A percentile compares a stretch with the other conserved stretches of the same genome.
Evolutionary conservation across 92 coral and sea anemone genomes (phyloP).

Genomic region (Heteractis magnifica): DNA sequence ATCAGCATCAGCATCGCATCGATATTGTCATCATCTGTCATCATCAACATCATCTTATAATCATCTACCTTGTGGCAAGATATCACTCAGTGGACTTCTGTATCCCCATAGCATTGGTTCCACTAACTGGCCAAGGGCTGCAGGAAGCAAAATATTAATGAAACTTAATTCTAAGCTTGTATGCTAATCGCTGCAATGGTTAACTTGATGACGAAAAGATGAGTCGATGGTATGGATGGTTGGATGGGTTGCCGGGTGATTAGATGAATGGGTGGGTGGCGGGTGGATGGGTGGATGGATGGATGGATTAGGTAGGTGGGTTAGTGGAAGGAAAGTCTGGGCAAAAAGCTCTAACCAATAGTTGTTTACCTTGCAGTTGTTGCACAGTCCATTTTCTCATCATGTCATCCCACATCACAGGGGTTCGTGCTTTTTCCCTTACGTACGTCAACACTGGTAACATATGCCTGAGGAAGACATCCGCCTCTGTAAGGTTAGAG

Average conservation of each 20-base stretch:
- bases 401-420: slow-evolving; percentile 99
- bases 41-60: not conserved
- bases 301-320: no score
- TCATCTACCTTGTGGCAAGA: slow-evolving; percentile 59
- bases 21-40: not conserved
- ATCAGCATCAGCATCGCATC: no score
- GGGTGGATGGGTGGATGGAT: no score
- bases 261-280: not conserved
- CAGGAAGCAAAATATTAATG: not conserved
- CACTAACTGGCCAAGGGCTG: slow-evolving; percentile 52
- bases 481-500: slow-evolving; percentile 50
- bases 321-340: no score
- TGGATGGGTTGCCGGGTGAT: not conserved
- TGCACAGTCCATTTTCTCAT: slow-evolving; percentile 82
- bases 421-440: slow-evolving; percentile 38
- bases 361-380: slow-evolving; percentile 60
- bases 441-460: slow-evolving; percentile 70
- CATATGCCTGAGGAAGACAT: slow-evolving; percentile 81
- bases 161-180: not conserved
- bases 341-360: no score
- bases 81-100: slow-evolving; percentile 39
- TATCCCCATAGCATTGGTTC: slow-evolving; percentile 92
- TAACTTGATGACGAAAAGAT: no score
- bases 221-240: not conserved
- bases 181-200: not conserved